These are phyloP conservation scores for Encarsia formosa DNA, from an alignment of 2,888 invertebrate genomes.

Conservation along the genomic window DNA sequence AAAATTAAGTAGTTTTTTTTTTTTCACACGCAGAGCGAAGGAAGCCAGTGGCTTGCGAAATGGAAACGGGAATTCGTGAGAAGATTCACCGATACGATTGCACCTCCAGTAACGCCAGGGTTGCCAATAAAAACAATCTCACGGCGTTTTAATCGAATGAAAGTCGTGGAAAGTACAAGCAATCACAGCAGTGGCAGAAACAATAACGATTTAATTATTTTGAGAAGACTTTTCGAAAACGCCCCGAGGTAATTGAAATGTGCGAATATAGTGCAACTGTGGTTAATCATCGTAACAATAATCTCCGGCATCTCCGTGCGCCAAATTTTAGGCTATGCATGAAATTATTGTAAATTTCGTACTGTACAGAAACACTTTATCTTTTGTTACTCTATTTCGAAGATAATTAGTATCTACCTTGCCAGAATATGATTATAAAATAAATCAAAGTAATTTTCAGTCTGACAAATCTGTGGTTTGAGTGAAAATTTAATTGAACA, in stretches of 20 bases:
- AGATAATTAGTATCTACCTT: too few species aligned
- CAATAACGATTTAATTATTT: constrained; percentile 6
- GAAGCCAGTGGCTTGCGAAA: constrained; percentile 30
- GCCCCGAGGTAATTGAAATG: not conserved
- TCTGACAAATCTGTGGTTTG: too few species aligned
- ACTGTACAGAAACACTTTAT: too few species aligned
- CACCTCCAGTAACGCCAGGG: not conserved
- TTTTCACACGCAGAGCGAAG: constrained; percentile 24
- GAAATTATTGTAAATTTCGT: too few species aligned
- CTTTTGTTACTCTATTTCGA: too few species aligned
- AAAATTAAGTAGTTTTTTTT: not conserved
- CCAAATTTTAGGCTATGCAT: too few species aligned
- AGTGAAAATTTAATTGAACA: too few species aligned
- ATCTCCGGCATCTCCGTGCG: too few species aligned
- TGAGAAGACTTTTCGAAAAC: constrained; percentile 14
- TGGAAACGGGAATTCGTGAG: constrained; percentile 27
- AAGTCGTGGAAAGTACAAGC: constrained; percentile 9
- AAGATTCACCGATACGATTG: not conserved
- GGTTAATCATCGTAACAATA: too few species aligned
- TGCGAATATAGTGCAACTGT: not conserved
- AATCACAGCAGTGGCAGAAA: not conserved
- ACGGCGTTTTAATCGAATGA: constrained; percentile 13
- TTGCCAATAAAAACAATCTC: constrained; percentile 1
- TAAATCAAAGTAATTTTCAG: too few species aligned
- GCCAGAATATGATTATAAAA: too few species aligned